Base-by-base conservation (phyloP, 2,888 invertebrate species). In the Stenolophus ochropezus region DNA sequence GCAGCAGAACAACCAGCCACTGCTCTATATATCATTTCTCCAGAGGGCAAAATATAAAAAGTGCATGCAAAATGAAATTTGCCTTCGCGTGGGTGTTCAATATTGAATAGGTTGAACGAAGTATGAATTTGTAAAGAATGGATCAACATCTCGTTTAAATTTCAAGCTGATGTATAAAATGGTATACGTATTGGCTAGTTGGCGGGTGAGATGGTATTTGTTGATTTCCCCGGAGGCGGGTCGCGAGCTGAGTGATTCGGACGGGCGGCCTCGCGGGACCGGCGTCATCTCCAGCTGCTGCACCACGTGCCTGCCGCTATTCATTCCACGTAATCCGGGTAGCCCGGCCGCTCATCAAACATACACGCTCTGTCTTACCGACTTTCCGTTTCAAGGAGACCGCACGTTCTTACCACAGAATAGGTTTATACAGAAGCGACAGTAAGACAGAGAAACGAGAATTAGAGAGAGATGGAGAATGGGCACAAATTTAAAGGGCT, bases 211-310 rank as follows among this genome's bases (percentile, higher is more conserved):
- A 27, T 61, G 25, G 25, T 25, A 61, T 61, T 61, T 61, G 61
- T 61, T 61, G 61, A 61, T 61, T 61, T 61, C 61, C 61, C 61
- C 2, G n/a, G 61, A 20, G 61, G 23, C 14, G 25, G 61, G n/a
- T 61, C 61, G 27, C 16, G 27, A 25, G 61, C 61, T 61, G 61
- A 61, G 23, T 61, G 61, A 21, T 61, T 61, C 5, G 25, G 27
- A 61, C 61, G 27, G 1, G 25, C 5, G 8, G 8, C 16, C 61
- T 61, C 61, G 14, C 25, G 27, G 61, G 23, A 61, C 23, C 27
- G 16, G 25, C 27, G 61, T 61, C 61, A 61, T 25, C 61, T 56
- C 61, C 61, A 61, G 33, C 33, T 11, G 33, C 33, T 42, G 33
- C 33, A 42, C 33, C 33, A 61, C 61, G 25, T 61, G 61, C 21